Evolutionary conservation across 1,140 invertebrate genomes (phyloP).

Genomic region (Dysdera silvatica): DNA sequence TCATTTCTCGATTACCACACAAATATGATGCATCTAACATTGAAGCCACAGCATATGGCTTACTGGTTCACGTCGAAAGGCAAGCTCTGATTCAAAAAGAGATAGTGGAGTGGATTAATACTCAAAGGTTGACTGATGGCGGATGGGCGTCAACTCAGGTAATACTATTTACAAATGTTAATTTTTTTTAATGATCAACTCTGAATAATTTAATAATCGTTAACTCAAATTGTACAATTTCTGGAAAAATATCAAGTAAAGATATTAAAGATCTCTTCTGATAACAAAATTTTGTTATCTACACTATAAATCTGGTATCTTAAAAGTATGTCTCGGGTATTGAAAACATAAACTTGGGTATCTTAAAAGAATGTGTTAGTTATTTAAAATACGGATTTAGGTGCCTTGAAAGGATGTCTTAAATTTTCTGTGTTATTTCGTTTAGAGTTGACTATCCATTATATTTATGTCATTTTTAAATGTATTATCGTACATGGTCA

Average conservation of each 20-base stretch:
- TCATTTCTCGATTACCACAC: slow-evolving; percentile 72
- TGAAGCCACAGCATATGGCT: slow-evolving; percentile 82
- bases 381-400: background rate
- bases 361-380: background rate
- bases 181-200: background rate
- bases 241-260: no score
- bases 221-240: no score
- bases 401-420: background rate
- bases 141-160: slow-evolving; percentile 91
- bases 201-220: background rate
- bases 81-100: slow-evolving; percentile 70
- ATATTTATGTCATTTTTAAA: no score
- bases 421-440: background rate
- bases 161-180: background rate
- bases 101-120: slow-evolving; percentile 88
- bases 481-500: no score
- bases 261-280: no score
- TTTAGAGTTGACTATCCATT: background rate
- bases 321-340: no score
- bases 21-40: slow-evolving; percentile 85
- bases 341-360: no score
- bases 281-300: no score
- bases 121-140: slow-evolving; percentile 77
- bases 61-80: slow-evolving; percentile 74
- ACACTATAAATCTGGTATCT: no score